These are phyloP conservation scores for Lottia scabra DNA, from an alignment of 2,888 invertebrate genomes.

Conservation along the genomic window DNA sequence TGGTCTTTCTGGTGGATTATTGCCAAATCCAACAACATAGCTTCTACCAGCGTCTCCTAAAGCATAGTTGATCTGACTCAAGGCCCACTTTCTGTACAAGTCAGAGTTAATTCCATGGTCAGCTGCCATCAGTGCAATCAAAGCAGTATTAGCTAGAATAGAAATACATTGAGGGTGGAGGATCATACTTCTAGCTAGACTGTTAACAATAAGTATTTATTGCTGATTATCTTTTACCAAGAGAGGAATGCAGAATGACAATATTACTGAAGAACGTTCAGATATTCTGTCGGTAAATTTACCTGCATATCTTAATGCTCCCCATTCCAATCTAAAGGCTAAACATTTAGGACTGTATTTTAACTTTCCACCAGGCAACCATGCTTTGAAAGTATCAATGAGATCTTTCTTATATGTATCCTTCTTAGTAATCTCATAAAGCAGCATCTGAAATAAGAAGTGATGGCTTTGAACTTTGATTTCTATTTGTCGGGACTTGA, in stretches of 20 bases:
- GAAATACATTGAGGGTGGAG: not conserved
- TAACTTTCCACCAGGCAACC: not conserved
- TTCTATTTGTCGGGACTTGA: too few species aligned
- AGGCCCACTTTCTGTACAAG: constrained; percentile 39
- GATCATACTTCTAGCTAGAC: too few species aligned
- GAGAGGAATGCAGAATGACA: too few species aligned
- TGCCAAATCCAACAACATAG: constrained; percentile 50
- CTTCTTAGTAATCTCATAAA: not conserved
- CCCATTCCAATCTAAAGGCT: not conserved
- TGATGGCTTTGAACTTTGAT: too few species aligned
- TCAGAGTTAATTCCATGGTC: constrained; percentile 38
- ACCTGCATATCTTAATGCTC: not conserved
- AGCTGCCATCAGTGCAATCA: constrained; percentile 48
- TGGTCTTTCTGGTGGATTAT: constrained; percentile 46
- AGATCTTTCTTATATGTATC: not conserved
- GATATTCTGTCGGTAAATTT: not conserved
- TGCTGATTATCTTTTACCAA: too few species aligned
- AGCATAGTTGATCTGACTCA: constrained; percentile 46
- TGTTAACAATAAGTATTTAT: too few species aligned
- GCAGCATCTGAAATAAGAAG: not conserved
- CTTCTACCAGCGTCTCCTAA: constrained; percentile 44
- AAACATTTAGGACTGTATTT: not conserved
- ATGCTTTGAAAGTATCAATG: not conserved
- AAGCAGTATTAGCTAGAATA: constrained; percentile 48
- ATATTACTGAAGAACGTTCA: too few species aligned